Base-by-base conservation (phyloP, 2,797 vertebrate species). In the Clamator glandarius region DNA sequence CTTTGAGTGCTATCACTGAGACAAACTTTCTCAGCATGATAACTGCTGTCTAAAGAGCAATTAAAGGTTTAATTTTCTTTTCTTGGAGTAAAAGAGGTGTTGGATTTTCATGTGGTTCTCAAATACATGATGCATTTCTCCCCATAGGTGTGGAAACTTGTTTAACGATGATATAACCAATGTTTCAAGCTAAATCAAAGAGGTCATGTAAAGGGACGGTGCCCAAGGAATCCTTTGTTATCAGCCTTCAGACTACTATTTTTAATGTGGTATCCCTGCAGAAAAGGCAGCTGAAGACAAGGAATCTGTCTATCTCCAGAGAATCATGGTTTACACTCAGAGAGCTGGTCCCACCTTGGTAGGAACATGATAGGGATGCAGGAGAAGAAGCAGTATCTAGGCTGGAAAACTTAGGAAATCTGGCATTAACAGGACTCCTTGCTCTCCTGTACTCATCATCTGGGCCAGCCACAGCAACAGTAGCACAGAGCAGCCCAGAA, bases 21-120 rank as follows among this genome's bases (percentile, higher is more conserved):
- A 33, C 83, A 88, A 88, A 81, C 44, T 10, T 84, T 64, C 41
- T 48, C 54, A 81, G 70, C 21, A 64, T 0, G 1, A 91, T 26
- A 69, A 15, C 24, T 81, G 42, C 46, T 67, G 55, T n/a, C 55
- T 76, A 33, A 68, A 79, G 63, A 69, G 31, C 57, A 84, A 35
- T 55, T 73, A 35, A 76, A 58, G 26, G 41, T 57, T 7, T 39
- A 36, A 17, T 91, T 41, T 61, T 33, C 36, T 89, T 92, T 41
- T 80, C 26, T 61, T 79, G 55, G 28, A 84, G 59, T 57, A 63
- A 73, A 86, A 92, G 67, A 84, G 28, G 73, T 79, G 69, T 63
- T 90, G 46, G 46, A 52, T 84, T 94, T 93, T 69, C 72, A 83
- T 19, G 68, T 44, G 46, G 33, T 87, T 92, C 92, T 93, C 82